Evolutionary conservation across 2,113 vertebrate species (phyloP), one percentile per base, ranked within the genome.

Genomic region (Pristiophorus japonicus): DNA sequence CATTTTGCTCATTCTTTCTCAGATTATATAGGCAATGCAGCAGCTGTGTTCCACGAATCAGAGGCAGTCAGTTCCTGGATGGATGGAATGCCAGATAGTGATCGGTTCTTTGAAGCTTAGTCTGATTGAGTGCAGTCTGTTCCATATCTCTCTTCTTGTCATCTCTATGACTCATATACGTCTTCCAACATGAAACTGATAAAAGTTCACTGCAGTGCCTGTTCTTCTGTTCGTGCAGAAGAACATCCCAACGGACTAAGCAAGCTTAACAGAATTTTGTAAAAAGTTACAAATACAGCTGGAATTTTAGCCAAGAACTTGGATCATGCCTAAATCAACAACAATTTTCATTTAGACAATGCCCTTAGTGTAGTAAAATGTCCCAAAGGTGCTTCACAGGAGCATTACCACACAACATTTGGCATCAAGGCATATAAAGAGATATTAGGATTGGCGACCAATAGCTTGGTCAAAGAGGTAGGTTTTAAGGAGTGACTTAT

Each of bases 161-260:
- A 70, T 94, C 66, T 70, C 63, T 45, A 67, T 94, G 93, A 45
- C 24, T 70, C 93, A 94, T 59, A 14, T 3, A 45, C 22, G 18
- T 73, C 42, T 94, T 94, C 93, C 93, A 67, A 45, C 38, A 70
- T 94, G 66, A 94, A 94, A 70, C 93, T 70, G 38, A 16, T 70
- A 34, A 18, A 47, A 30, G 42, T 70, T 34, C 66, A 30, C 8
- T 73, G 30, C 55, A 30, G 45, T 55, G 63, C 27, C 92, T 70
- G 11, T 51, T 47, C 45, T 73, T 70, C 42, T 51, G 93, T 94
- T 67, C 27, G 22, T 30, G 34, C 30, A 92, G 30, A 91, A 42
- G 88, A 62, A n/a, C 5, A 91, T 47, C 65, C n/a, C 90, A 92
- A 18, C 22, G 62, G 62, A 93, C 38, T 66, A 42, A 42, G 88